Base-by-base conservation (phyloP, 2,888 invertebrate genomes). In the Helleia helle region DNA sequence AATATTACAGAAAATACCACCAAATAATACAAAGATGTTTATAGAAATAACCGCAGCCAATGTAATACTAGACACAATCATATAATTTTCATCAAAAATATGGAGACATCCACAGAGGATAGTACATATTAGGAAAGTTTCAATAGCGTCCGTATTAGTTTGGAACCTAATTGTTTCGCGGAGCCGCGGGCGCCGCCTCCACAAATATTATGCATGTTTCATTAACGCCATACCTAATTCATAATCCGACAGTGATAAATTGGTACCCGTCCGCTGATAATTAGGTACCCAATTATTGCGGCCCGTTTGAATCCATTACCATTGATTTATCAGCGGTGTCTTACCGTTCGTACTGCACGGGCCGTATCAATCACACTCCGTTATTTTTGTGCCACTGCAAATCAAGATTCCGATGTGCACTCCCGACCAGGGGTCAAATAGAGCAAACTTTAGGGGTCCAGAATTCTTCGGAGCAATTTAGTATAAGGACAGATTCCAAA, bases 181-280 rank as follows among this genome's bases (percentile, higher is more conserved):
- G 50, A 57, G 44, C 36, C 40, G 47, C 48, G 49, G 50, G 48
- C 43, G 63, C 59, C 62, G 64, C 64, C 65, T 61, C 63, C 66
- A 65, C 74, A 71, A 75, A 76, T 76, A 74, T 69, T 75, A 79
- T 74, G 71, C 76, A 79, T 76, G 77, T 77, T 79, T 75, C 76
- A 81, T 79, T 73, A 77, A 73, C 69, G 73, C 72, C 65, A 67
- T 74, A 68, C 70, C 72, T 77, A 77, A 83, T 80, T 81, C 77
- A 80, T 81, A 83, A 84, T 80, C 80, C 68, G 81, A 81, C 81
- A 77, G 67, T 83, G 80, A 83, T 77, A 79, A 79, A 84, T 83
- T 71, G 72, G 71, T 70, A 65, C 58, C 66, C 71, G 74, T 62
- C 71, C 72, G 70, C 66, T 56, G 63, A 73, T 80, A 81, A 84